phyloP scores from a whole-genome alignment of 2,113 vertebrate genomes.

The Centropus bengalensis region DNA sequence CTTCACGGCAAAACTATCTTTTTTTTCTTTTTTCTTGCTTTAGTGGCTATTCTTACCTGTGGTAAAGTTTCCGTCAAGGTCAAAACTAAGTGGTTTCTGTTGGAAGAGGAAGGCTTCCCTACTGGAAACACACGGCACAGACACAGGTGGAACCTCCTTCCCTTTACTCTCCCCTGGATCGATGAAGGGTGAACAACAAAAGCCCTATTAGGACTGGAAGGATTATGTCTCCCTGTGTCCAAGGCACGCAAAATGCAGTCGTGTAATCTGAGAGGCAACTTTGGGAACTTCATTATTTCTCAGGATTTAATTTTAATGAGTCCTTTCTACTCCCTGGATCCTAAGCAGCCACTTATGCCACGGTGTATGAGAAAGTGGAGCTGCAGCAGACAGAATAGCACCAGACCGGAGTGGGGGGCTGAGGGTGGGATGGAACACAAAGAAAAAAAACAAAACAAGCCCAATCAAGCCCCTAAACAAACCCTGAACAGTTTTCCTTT shows the following conservation, averaged over 20 bases:
- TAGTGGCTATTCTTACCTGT: background rate
- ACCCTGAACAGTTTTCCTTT: background rate
- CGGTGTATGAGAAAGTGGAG: background rate
- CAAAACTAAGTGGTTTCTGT: background rate
- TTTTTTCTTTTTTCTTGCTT: background rate
- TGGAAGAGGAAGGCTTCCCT: background rate
- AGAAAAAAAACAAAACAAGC: background rate
- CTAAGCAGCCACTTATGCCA: background rate
- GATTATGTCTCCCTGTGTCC: background rate
- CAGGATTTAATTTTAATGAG: background rate
- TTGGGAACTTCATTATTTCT: constrained; percentile 9
- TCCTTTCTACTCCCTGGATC: background rate
- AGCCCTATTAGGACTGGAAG: background rate
- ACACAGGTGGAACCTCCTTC: background rate
- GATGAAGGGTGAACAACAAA: background rate
- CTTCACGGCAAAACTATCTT: background rate
- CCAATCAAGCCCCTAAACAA: too few species aligned
- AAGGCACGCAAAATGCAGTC: background rate
- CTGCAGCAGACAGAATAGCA: background rate
- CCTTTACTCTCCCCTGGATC: background rate
- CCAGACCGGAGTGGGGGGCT: background rate
- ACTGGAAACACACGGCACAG: background rate
- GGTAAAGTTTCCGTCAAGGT: background rate
- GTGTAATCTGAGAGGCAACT: background rate
- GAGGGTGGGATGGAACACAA: too few species aligned